Base-by-base conservation (phyloP, 1,140 invertebrate species). In the Dendrolimus kikuchii region DNA sequence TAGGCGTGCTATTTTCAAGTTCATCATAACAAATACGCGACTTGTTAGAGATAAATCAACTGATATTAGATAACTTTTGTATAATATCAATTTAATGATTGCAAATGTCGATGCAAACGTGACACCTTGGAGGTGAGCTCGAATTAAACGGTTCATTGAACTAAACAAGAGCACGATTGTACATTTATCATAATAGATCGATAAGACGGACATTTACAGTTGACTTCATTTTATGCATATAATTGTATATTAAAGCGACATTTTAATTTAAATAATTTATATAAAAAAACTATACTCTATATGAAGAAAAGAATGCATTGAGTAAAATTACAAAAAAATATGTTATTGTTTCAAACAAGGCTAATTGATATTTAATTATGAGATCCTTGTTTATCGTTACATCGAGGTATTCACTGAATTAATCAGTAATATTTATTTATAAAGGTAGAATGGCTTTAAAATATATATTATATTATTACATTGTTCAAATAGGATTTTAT, bases 91-190 rank as follows among this genome's bases (percentile, higher is more conserved):
- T 45, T 4, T 23, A 50, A 50, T 42, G 6, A 36, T 9, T 50
- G 41, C 23, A 10, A 23, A 23, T 23, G 23, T 23, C 36, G 9
- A 41, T 42, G 39, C 23, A 9, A 45, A 51, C 10, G 41, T 38
- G 47, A 56, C 49, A 53, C 49, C 49, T 60, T 52, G 52, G 23
- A 43, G 23, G 8, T 40, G 47, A 49, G 36, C 41, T 46, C 40
- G 23, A 49, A 63, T 54, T 57, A 67, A 61, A 64, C 37, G 60
- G 57, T 57, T 66, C 62, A 65, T 46, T 68, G 55, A 60, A 66
- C 46, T 41, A 60, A 60, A 66, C 57, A 66, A 68, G 46, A 66
- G 40, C 46, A 46, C 53, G 42, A 59, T 8, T 59, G 45, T 48
- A 60, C 58, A 53, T 49, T 60, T 64, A 64, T 49, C 10, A 49